A percentile compares a stretch with the other conserved stretches of the same genome.
Evolutionary conservation across 2,113 vertebrate genomes (phyloP).

Genomic region (Leiothrix lutea): DNA sequence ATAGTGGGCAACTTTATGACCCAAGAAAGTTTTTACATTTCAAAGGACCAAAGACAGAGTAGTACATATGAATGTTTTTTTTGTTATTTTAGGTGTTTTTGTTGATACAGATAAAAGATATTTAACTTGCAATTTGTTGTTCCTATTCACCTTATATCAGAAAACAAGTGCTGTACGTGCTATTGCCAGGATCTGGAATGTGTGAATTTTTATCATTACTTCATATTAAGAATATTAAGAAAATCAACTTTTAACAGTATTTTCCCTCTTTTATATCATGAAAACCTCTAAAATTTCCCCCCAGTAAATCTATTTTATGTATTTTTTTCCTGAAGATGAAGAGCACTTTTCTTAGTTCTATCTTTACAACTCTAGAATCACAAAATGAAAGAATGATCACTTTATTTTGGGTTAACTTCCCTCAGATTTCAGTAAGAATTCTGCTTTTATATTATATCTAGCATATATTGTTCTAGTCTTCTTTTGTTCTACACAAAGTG

Average conservation of each 20-base stretch:
- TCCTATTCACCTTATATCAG: neutral
- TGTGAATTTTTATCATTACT: neutral
- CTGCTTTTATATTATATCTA: neutral
- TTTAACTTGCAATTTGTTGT: neutral
- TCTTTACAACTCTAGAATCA: neutral
- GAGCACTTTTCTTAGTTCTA: neutral
- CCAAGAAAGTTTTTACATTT: neutral
- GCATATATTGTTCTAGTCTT: neutral
- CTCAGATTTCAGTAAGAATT: neutral
- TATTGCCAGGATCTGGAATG: neutral
- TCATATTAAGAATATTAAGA: neutral
- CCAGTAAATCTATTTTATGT: neutral
- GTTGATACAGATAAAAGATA: neutral
- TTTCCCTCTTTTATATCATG: neutral
- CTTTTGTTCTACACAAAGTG: neutral
- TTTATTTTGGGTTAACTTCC: neutral
- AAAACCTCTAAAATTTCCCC: neutral
- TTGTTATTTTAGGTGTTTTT: neutral
- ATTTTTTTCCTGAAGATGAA: neutral
- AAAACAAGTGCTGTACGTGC: neutral
- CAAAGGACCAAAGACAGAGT: neutral
- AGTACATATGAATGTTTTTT: neutral
- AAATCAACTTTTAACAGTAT: neutral
- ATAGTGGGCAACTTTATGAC: neutral
- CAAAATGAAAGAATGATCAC: neutral